Conservation (phyloP, 2,113 vertebrate genomes). For the Dicrurus megarhynchus region DNA sequence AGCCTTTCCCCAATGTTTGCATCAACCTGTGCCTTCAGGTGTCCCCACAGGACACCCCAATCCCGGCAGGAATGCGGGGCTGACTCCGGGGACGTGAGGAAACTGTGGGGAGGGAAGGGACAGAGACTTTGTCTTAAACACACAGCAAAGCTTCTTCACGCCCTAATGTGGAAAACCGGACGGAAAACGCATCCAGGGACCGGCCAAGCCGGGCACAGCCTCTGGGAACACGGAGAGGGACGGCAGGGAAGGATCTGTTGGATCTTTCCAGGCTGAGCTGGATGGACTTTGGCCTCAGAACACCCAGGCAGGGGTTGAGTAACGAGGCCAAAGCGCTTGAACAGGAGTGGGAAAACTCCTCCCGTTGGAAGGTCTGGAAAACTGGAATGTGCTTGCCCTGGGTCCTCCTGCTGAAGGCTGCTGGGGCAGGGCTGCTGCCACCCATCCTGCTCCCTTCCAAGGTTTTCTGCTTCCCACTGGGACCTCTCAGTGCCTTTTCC, state of each 20-base stretch:
- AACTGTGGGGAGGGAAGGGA: fast-evolving
- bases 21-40: background rate
- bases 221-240: fast-evolving
- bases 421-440: background rate
- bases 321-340: background rate
- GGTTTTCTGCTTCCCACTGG: background rate
- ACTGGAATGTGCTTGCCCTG: fast-evolving
- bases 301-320: background rate
- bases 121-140: background rate
- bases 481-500: background rate
- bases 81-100: background rate
- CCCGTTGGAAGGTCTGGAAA: background rate
- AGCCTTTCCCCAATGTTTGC: background rate
- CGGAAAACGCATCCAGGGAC: background rate
- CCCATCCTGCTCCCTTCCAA: background rate
- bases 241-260: background rate
- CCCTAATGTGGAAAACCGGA: fast-evolving
- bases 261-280: background rate
- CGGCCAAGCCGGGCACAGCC: background rate
- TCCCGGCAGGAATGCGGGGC: background rate
- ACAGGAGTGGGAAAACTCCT: background rate
- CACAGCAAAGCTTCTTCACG: background rate
- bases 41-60: background rate
- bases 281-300: constrained; percentile 20
- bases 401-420: background rate